phyloP scores from a whole-genome alignment of 2,888 invertebrate species.

The Pycnomerus fuliginosus region DNA sequence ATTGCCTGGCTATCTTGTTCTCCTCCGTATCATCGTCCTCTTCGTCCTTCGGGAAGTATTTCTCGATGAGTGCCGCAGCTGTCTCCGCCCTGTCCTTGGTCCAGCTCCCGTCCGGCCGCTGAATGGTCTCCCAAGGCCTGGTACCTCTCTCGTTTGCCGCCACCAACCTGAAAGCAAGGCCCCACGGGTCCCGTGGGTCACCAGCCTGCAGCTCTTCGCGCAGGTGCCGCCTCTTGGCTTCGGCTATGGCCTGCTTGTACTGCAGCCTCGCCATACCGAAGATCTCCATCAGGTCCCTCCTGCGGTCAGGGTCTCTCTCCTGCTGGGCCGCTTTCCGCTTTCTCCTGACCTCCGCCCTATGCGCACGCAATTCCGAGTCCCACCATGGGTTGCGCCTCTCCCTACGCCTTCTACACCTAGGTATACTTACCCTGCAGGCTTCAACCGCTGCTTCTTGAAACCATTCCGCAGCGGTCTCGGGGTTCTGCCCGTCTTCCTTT shows the following conservation, averaged over 20 bases:
- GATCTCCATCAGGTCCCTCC: neutral
- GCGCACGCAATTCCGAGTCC: slow-evolving; percentile 1
- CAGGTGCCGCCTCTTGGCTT: slow-evolving; percentile 6
- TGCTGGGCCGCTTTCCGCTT: slow-evolving; percentile 1
- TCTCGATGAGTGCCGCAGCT: slow-evolving; percentile 8
- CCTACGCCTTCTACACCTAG: neutral
- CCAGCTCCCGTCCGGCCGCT: too few relatives aligned
- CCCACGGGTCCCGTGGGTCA: slow-evolving; percentile 9
- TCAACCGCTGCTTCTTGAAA: slow-evolving; percentile 7
- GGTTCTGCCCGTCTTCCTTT: neutral
- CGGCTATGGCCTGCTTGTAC: slow-evolving; percentile 9
- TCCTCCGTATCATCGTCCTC: slow-evolving; percentile 5
- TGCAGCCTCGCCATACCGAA: neutral
- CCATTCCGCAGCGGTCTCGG: slow-evolving; percentile 1
- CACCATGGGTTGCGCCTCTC: slow-evolving; percentile 5
- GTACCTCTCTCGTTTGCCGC: neutral
- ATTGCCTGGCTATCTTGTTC: neutral
- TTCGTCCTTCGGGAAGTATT: slow-evolving; percentile 25
- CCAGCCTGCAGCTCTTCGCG: slow-evolving; percentile 1
- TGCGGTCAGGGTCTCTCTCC: slow-evolving; percentile 2
- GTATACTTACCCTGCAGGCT: slow-evolving; percentile 6
- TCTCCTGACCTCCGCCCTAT: neutral
- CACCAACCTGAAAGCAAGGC: slow-evolving; percentile 4
- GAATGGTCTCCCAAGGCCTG: too few relatives aligned
- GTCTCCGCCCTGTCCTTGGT: slow-evolving; percentile 14